Evolutionary conservation across 1,140 invertebrate species (phyloP), one percentile per base, ranked within the genome.

Genomic region (Limonius californicus): DNA sequence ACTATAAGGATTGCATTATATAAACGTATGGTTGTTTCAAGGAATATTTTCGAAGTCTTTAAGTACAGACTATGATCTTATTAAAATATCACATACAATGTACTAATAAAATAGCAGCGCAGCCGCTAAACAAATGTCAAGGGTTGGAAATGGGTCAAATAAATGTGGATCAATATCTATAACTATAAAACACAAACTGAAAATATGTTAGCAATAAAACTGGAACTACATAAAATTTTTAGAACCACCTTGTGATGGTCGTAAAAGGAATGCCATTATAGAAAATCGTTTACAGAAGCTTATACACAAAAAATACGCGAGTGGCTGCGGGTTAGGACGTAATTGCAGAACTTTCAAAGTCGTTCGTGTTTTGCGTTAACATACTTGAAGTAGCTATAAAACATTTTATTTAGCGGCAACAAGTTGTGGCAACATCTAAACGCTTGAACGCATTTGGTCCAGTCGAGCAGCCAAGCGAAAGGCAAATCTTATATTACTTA

Each of bases 151-250:
- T 27, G 23, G 9, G 2, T 6, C n/a, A 12, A 39, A 39, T 39
- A 39, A 39, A 39, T 2, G n/a, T 12, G 35, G 35, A 39, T 39
- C 35, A 12, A 39, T 39, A 39, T 39, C 35, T 39, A 39, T 39
- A 39, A 12, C 35, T 14, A 39, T 39, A 39, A 39, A 39, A 39
- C 35, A 12, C 11, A 50, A 50, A 18, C 45, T 19, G 45, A 50
- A 50, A 50, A 50, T 50, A 50, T 50, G 45, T 50, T 50, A 19
- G 45, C 12, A 50, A 19, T 50, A 50, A 50, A 50, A 50, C 2
- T 19, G 45, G 16, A 21, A 21, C 45, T 39, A 39, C 45, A 50
- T 50, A 50, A 50, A 50, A 50, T 50, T 50, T 50, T 50, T 50
- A 50, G 45, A 50, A 19, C 45, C 45, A 50, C 45, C 45, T 50